A percentile compares a stretch with the other conserved stretches of the same genome.
phyloP scores from a whole-genome alignment of 2,797 vertebrate species.

The Saxicola maurus region DNA sequence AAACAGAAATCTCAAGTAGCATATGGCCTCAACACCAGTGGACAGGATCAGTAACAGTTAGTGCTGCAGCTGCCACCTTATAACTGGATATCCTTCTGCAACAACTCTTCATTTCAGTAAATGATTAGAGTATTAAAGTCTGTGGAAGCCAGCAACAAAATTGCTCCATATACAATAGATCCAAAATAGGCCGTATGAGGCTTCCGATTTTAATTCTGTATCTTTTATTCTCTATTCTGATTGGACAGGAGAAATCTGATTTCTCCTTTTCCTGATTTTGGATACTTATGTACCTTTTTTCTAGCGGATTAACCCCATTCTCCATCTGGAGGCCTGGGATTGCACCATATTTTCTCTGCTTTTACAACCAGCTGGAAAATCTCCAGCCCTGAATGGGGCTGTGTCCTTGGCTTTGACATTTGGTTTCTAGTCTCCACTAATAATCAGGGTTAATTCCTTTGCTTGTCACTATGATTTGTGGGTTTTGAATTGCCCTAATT shows the following conservation, averaged over 20 bases:
- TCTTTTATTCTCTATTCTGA: slow-evolving; percentile 10
- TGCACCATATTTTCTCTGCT: slow-evolving; percentile 26
- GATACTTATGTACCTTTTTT: slow-evolving; percentile 12
- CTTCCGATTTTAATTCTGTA: slow-evolving; percentile 23
- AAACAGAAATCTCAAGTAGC: not conserved
- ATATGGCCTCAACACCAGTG: accelerated
- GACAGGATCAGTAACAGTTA: not conserved
- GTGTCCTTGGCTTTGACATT: slow-evolving; percentile 47
- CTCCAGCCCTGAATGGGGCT: not conserved
- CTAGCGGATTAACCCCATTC: slow-evolving; percentile 46
- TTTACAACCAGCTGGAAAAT: slow-evolving; percentile 32
- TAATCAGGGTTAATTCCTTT: slow-evolving; percentile 49
- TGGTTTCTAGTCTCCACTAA: slow-evolving; percentile 20
- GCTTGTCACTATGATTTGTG: not conserved
- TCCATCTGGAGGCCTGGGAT: slow-evolving; percentile 41
- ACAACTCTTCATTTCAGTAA: not conserved
- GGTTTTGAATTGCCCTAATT: slow-evolving; percentile 28
- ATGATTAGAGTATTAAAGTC: not conserved
- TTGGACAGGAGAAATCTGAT: slow-evolving; percentile 22
- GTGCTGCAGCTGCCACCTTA: not conserved
- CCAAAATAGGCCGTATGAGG: not conserved
- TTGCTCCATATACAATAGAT: not conserved
- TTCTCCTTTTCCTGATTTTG: slow-evolving; percentile 31
- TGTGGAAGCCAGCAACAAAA: not conserved
- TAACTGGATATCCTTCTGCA: not conserved